Percentiles rank a stretch among this genome's conserved stretches.
Conservation (phyloP, 2,797 vertebrate species). For the Notamacropus eugenii region DNA sequence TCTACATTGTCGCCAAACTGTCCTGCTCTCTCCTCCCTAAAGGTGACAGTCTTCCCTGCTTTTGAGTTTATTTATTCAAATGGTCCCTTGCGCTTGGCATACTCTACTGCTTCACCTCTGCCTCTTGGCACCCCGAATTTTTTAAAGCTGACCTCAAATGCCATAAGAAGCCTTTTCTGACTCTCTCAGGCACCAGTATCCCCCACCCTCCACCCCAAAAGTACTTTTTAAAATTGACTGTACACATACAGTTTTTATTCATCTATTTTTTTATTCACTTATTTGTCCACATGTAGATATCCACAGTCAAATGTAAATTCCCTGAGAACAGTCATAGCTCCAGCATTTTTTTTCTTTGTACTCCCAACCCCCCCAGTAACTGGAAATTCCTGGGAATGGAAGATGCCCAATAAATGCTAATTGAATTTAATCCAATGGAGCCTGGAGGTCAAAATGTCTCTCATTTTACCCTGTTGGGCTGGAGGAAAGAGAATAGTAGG, state of each 20-base stretch:
- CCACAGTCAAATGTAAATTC: background rate
- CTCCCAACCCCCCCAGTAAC: background rate
- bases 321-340: background rate
- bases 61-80: background rate
- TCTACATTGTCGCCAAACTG: background rate
- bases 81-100: background rate
- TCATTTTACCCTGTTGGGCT: background rate
- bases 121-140: background rate
- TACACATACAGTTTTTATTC: background rate
- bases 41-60: background rate
- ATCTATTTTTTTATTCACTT: background rate
- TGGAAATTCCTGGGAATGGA: background rate
- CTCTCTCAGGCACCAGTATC: background rate
- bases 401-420: background rate
- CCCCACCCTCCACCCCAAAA: background rate
- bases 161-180: background rate
- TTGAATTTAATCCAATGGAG: background rate
- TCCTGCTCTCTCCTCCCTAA: background rate
- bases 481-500: background rate
- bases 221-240: background rate
- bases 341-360: background rate
- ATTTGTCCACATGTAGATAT: background rate
- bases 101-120: background rate
- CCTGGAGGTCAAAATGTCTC: background rate
- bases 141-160: background rate